Evolutionary conservation across 2,888 invertebrate species (phyloP).

Genomic region (Stenotaenia linearis): DNA sequence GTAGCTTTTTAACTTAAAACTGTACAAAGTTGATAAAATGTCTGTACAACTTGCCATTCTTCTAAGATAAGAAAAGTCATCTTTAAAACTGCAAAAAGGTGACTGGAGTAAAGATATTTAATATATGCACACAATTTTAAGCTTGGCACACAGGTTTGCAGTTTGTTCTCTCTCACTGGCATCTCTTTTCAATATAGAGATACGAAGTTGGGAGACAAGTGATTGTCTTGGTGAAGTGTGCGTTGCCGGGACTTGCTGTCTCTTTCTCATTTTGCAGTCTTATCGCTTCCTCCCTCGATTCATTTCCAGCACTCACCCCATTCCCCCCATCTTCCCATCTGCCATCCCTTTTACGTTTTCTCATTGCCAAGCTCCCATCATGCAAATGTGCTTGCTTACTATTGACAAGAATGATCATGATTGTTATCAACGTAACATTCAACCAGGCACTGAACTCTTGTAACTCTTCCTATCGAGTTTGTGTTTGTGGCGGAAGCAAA

Average conservation of each 20-base stretch:
- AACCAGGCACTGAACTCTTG: background rate
- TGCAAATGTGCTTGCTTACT: slow-evolving; percentile 2
- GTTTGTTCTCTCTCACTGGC: background rate
- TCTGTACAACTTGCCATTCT: too few species aligned
- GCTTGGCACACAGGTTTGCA: background rate
- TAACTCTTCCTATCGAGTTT: background rate
- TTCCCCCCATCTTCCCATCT: background rate
- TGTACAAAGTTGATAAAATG: background rate
- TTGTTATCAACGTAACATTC: background rate
- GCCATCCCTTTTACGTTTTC: slow-evolving; percentile 15
- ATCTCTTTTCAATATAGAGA: slow-evolving; percentile 22
- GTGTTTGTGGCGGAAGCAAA: background rate
- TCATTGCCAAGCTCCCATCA: slow-evolving; percentile 10
- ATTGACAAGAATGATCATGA: slow-evolving; percentile 18
- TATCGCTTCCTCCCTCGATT: slow-evolving; percentile 26
- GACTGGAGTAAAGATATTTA: background rate
- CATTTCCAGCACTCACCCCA: background rate
- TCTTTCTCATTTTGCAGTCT: slow-evolving; percentile 26
- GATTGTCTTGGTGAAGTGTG: slow-evolving; percentile 24
- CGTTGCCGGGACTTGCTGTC: slow-evolving; percentile 12
- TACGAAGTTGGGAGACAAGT: background rate
- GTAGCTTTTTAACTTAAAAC: background rate
- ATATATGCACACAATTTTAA: background rate
- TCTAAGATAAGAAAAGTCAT: background rate
- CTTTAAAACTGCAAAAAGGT: background rate